Evolutionary conservation across 2,113 vertebrate species (phyloP), one percentile per base, ranked within the genome.

Genomic region (Papio anubis): DNA sequence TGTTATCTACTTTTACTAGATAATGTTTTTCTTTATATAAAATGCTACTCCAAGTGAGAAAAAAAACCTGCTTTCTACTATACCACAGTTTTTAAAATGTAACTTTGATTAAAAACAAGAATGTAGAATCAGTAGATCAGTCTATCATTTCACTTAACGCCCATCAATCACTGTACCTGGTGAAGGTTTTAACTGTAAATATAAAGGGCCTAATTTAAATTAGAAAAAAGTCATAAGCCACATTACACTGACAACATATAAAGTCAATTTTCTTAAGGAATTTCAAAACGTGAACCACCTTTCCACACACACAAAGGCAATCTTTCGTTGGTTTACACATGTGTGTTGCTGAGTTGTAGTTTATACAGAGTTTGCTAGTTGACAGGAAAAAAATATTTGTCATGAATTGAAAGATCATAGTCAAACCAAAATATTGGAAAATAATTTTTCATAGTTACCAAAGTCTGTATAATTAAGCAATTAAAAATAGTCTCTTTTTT

Each of bases 71-170:
- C 17, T 96, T 35, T 94, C 64, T 94, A 64, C 43, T 87, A 59
- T 76, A 48, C 40, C 50, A 68, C 52, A 97, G 0, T 78, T 38
- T 4, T 32, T 2, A 57, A 98, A 95, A 83, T 5, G 45, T 79
- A 55, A 95, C 61, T 92, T 79, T 93, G 23, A 96, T 95, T 97
- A 79, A 95, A 97, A 96, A 52, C 52, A 95, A 27, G 16, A 95
- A 90, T 7, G 48, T 0, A 73, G 48, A 93, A 86, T 96, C 85
- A 93, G 92, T 97, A 30, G 17, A 70, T 52, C 75, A 84, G n/a
- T 70, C 72, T 87, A 88, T 38, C 0, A 10, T 84, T 85, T 94
- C 80, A 93, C 40, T 61, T 59, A 97, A 78, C 3, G 32, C 7
- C 38, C 23, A 38, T 17, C 90, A 70, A 0, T 32, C 48, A 85